Conservation (phyloP, 23 tunicate species). For the Styela clava region DNA sequence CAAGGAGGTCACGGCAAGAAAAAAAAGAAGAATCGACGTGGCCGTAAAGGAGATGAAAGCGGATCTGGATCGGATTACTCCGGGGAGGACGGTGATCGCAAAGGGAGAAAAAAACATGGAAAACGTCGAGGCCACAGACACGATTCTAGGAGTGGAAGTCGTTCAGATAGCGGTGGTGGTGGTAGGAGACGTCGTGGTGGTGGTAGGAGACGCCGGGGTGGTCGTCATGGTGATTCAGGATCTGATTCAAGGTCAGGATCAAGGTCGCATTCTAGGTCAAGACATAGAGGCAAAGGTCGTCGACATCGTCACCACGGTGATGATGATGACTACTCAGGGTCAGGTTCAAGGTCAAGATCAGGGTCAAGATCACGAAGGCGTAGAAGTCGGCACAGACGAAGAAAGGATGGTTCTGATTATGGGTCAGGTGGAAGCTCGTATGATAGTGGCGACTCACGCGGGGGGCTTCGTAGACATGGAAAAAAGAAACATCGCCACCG, state of each 20-base stretch:
- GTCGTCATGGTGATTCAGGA: conserved; percentile 23
- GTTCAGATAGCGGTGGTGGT: conserved; percentile 38
- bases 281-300: conserved; percentile 38
- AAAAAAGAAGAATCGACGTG: conserved; percentile 33
- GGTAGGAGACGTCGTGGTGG: conserved; percentile 34
- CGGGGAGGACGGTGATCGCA: conserved; percentile 26
- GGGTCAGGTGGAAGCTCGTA: conserved; percentile 34
- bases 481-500: conserved; percentile 30
- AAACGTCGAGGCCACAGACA: conserved; percentile 40
- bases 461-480: conserved; percentile 35
- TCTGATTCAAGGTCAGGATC: conserved; percentile 31
- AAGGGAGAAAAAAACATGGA: conserved; percentile 31
- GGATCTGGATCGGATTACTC: conserved; percentile 9
- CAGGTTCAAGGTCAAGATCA: conserved; percentile 23
- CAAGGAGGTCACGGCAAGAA: conserved; percentile 47
- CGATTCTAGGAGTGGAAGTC: conserved; percentile 19
- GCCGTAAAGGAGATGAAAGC: conserved; percentile 18
- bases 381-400: not conserved
- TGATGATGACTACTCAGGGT: conserved; percentile 19
- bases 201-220: conserved; percentile 27
- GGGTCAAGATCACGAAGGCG: conserved; percentile 10
- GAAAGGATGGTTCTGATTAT: conserved; percentile 33
- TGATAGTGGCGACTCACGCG: conserved; percentile 29
- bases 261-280: conserved; percentile 25
- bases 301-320: conserved; percentile 14